phyloP scores from a whole-genome alignment of 2,113 vertebrate genomes.

The Poecilia latipinna region DNA sequence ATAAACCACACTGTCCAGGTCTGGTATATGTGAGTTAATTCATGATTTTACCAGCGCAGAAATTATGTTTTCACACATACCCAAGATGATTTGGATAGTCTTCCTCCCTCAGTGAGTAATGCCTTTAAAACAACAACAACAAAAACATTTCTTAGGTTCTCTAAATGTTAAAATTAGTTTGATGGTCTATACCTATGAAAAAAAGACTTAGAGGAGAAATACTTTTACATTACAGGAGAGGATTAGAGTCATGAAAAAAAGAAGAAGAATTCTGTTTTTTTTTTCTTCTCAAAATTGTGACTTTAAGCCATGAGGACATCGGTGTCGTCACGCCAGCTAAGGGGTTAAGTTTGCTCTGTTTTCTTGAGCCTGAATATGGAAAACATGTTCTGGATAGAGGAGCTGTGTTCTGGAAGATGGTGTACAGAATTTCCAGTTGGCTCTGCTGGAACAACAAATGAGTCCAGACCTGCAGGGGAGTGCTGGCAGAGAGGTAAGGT shows the following conservation, averaged over 20 bases:
- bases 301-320: no score
- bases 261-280: no score
- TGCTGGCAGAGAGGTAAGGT: neutral
- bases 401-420: conserved; percentile 31
- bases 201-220: neutral
- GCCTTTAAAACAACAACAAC: no score
- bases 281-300: no score
- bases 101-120: no score
- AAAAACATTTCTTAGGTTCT: neutral
- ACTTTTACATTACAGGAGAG: neutral
- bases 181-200: neutral
- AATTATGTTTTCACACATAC: neutral
- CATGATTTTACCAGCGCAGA: neutral
- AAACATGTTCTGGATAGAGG: conserved; percentile 22
- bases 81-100: no score
- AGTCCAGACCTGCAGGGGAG: conserved; percentile 23
- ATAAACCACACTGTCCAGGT: neutral
- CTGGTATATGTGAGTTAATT: neutral
- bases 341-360: neutral
- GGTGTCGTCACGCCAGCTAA: no score
- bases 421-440: conserved; percentile 60
- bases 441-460: neutral
- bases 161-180: neutral
- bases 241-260: no score
- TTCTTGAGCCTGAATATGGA: neutral